Evolutionary conservation across 2,797 vertebrate species (phyloP).

Genomic region (Miichthys miiuy): DNA sequence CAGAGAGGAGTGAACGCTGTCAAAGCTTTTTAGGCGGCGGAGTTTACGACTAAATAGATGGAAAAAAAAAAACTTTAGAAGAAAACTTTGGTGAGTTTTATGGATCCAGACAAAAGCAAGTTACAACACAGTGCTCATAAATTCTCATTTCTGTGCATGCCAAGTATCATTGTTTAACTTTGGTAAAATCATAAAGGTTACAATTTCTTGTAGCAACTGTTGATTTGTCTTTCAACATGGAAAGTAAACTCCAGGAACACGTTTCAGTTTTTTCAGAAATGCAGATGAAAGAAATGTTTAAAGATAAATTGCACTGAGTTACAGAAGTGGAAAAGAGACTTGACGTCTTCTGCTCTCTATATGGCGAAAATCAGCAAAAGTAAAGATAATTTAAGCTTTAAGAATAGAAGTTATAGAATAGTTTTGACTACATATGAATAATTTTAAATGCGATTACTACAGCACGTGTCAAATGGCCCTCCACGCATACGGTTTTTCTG

Average conservation of each 20-base stretch:
- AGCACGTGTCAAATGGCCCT: constrained; percentile 15
- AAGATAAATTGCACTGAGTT: no score
- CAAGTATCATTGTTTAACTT: neutral
- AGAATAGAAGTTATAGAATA: no score
- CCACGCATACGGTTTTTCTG: constrained; percentile 9
- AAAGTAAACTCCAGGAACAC: neutral
- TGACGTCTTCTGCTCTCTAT: neutral
- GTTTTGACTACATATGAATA: neutral
- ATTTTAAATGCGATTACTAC: neutral
- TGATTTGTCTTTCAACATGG: neutral
- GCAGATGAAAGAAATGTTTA: neutral
- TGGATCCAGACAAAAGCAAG: neutral
- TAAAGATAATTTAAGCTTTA: neutral
- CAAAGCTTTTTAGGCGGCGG: neutral
- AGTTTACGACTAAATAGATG: neutral
- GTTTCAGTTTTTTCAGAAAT: neutral
- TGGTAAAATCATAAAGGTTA: neutral
- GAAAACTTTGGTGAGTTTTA: neutral
- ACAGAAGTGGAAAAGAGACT: no score
- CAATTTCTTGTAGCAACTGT: neutral
- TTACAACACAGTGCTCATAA: neutral
- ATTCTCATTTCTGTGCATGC: neutral
- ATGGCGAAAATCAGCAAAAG: neutral
- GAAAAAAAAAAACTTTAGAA: neutral
- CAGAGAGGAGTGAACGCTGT: neutral